These are phyloP conservation scores for Rhinoraja longicauda DNA, from an alignment of 2,797 vertebrate species.

Conservation along the genomic window DNA sequence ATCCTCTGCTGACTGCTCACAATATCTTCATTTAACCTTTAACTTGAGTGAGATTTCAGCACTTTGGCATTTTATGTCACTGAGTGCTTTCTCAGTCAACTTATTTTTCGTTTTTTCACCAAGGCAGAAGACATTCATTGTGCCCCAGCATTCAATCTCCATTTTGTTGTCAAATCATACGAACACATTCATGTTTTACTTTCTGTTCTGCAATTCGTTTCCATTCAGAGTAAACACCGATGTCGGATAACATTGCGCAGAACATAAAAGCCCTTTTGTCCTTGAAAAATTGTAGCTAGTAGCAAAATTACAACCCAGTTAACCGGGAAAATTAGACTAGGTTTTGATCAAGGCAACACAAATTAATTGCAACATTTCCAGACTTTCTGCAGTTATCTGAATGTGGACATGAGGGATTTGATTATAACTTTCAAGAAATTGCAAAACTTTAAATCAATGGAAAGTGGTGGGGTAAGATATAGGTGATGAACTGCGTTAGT, in stretches of 20 bases:
- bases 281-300: conserved; percentile 28
- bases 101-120: conserved; percentile 62
- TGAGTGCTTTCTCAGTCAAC: conserved; percentile 42
- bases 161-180: conserved; percentile 71
- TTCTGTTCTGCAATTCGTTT: conserved; percentile 64
- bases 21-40: neutral
- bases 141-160: conserved; percentile 66
- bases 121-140: conserved; percentile 71
- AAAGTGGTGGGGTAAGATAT: neutral
- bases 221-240: conserved; percentile 52
- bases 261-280: conserved; percentile 69
- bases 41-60: neutral
- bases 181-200: conserved; percentile 66
- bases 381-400: neutral
- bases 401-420: neutral
- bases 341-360: conserved; percentile 28
- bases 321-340: neutral
- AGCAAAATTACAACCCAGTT: conserved; percentile 28
- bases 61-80: neutral
- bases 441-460: neutral
- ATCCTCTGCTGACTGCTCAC: conserved; percentile 25
- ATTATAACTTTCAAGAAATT: neutral
- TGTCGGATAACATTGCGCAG: conserved; percentile 53
- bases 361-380: conserved; percentile 30
- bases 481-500: neutral